phyloP scores from a whole-genome alignment of 2,113 vertebrate genomes.

The Pituophis catenifer region DNA sequence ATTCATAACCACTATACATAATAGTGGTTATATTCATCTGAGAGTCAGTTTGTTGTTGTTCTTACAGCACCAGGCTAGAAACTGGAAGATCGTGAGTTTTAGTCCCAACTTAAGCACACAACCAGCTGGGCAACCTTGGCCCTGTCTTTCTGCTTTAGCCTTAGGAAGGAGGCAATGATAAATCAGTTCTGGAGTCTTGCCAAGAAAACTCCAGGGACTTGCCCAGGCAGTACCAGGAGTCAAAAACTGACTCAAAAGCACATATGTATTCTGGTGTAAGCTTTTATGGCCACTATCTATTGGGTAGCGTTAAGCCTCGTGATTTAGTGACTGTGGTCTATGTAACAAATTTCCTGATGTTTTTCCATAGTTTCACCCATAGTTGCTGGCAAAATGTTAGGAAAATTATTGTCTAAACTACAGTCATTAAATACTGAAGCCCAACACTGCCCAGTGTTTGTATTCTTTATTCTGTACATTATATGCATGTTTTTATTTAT shows the following conservation, averaged over 20 bases:
- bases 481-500: too few species aligned
- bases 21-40: background rate
- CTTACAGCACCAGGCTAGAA: background rate
- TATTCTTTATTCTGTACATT: too few species aligned
- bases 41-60: background rate
- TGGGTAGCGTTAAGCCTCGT: background rate
- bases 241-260: background rate
- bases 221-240: background rate
- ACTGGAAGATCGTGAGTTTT: background rate
- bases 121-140: background rate
- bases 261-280: background rate
- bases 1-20: too few species aligned
- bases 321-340: background rate
- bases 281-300: background rate
- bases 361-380: background rate
- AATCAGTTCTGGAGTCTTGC: background rate
- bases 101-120: background rate
- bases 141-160: background rate
- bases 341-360: background rate
- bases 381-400: background rate
- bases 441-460: too few species aligned
- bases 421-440: too few species aligned
- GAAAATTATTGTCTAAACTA: background rate
- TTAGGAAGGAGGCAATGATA: background rate
- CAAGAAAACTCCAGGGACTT: background rate